Evolutionary conservation across 2,797 vertebrate species (phyloP), one percentile per base, ranked within the genome.

Genomic region (Danio jaintianensis): DNA sequence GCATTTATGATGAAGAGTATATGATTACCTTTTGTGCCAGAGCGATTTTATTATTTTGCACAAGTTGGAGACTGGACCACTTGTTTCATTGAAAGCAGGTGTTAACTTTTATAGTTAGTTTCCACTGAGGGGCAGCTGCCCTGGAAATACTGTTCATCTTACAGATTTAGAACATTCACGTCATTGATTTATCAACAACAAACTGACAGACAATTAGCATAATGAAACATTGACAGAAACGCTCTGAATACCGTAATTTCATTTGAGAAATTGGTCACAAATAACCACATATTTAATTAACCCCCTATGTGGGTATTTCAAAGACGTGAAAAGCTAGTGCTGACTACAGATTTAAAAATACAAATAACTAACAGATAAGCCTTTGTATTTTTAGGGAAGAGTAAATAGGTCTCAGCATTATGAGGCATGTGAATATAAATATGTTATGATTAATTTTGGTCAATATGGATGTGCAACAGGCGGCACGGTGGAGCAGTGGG

Each of bases 31-130:
- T 85, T 85, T 77, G 78, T 75, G 81, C 81, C 62, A 86, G 59
- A 85, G 78, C 66, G 18, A 8, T 79, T 85, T 88, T 84, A 83
- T 85, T 75, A 66, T 77, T 83, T 85, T 62, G 61, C 63, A 61
- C 74, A 83, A 61, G 71, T 64, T 72, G 36, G 76, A 85, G 79
- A 79, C 18, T 15, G 58, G 48, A 74, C 55, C 20, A 61, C 38
- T 48, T 63, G 59, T 83, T 85, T 83, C 63, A 86, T 85, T 83
- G 69, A 84, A 82, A 84, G 81, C 83, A 86, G 83, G 83, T 87
- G 87, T 85, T 64, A 80, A 45, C 45, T 82, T 81, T 83, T 83
- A 72, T 59, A 50, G 42, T 52, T 43, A 64, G 62, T 86, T 74
- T 85, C 67, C 56, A 48, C 18, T 4, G 79, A 75, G 56, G 68